These are phyloP conservation scores for Craterocephalus amniculus DNA, from an alignment of 2,797 vertebrate genomes.

Conservation along the genomic window DNA sequence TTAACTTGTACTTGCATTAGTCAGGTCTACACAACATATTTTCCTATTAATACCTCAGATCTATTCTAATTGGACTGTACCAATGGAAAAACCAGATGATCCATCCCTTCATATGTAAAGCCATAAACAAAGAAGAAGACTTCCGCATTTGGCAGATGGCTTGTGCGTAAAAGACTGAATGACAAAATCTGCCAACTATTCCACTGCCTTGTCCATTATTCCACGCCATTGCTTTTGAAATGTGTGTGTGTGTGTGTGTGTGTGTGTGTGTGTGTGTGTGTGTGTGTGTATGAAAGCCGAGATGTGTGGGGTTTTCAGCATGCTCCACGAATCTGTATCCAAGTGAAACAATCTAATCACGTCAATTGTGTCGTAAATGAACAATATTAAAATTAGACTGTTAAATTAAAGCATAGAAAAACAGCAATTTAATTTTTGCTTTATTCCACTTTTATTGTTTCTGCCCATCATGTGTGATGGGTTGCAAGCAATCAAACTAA, in stretches of 20 bases:
- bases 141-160: conserved; percentile 75
- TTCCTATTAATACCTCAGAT: conserved; percentile 15
- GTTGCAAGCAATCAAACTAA: conserved; percentile 81
- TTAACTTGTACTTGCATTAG: neutral
- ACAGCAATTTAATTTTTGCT: conserved; percentile 72
- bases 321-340: conserved; percentile 40
- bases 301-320: conserved; percentile 26
- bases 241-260: too few relatives aligned
- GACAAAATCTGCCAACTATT: conserved; percentile 78
- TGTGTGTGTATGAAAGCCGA: conserved; percentile 6
- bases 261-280: too few relatives aligned
- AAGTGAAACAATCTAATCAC: conserved; percentile 48
- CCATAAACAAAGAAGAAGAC: conserved; percentile 46
- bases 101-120: conserved; percentile 25
- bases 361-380: conserved; percentile 58
- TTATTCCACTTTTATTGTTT: conserved; percentile 69
- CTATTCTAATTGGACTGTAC: neutral
- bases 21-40: neutral
- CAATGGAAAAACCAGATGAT: conserved; percentile 23
- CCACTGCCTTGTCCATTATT: conserved; percentile 77
- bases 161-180: conserved; percentile 75
- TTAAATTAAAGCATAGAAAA: conserved; percentile 77
- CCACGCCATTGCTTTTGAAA: conserved; percentile 73
- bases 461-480: conserved; percentile 58
- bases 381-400: conserved; percentile 67